Base-by-base conservation (phyloP, 2,113 vertebrate genomes). In the Python bivittatus region DNA sequence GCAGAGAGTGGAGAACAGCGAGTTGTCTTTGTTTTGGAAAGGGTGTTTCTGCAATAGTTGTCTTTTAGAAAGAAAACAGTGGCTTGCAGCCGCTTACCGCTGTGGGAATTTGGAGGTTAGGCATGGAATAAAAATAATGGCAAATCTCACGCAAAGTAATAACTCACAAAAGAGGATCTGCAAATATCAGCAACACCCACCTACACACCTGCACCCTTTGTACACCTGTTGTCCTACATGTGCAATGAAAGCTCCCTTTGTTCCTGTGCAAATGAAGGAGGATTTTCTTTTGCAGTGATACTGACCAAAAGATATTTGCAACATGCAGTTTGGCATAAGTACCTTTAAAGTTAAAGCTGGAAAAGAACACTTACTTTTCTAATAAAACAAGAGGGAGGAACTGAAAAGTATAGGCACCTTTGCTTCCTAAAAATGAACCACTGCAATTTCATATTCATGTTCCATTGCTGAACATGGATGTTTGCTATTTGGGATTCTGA, bases 51-150 rank as follows among this genome's bases (percentile, higher is more conserved):
- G 94, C 84, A 54, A 52, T 93, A 60, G n/a, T 61, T n/a, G 33
- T 91, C 93, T 90, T 90, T 72, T 92, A 94, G 91, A 72, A 95
- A 96, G 68, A 85, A 95, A 94, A 95, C 91, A 92, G 95, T 61
- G 85, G 88, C 86, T 91, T 96, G 85, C 83, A 96, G 93, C 72
- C 93, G 90, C 94, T 87, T 89, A 95, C 92, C 92, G 93, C 94
- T 95, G 94, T 92, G 96, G 60, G 95, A 96, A 95, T 96, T 92
- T 94, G 38, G 48, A 96, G 90, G 95, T 91, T 93, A 95, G 94
- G 86, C 86, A 0, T 88, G 92, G 94, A 96, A 95, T 86, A 83
- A 38, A 96, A 95, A 93, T 92, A 94, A 93, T 91, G 94, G 93
- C 94, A 94, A 95, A 79, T 93, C 94, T 92, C 92, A 90, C 88